Base-by-base conservation (phyloP, 2,797 vertebrate species). In the Lutjanus argentimaculatus region DNA sequence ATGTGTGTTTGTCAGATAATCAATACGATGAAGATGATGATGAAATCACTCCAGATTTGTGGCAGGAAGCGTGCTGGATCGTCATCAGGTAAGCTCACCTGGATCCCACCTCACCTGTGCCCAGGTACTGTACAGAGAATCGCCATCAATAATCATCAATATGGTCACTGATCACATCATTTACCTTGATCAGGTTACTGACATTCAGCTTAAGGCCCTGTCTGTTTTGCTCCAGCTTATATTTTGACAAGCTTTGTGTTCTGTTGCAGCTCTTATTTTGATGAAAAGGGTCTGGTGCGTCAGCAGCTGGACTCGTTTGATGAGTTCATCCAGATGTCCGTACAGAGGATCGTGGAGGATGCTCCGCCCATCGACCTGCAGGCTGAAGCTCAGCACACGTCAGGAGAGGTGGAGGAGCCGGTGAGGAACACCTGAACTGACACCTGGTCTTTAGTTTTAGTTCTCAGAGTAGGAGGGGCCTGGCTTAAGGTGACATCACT, bases 291-390 rank as follows among this genome's bases (percentile, higher is more conserved):
- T 52, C 94, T 99, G 93, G 98, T 99, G 64, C 97, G 98, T 56
- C 98, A 99, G 80, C 98, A 99, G 89, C 80, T 99, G 94, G 98
- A 99, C 91, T 99, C 98, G 0, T 99, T 99, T 11, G 98, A 99
- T 90, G 98, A 99, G 88, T 99, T 99, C 89, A 99, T 99, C 92
- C 98, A 99, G 95, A 99, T 99, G 98, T 99, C 98, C 1, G 98
- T 99, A 66, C 98, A 99, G 94, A 97, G 98, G 93, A 99, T 99
- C 22, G 98, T 99, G 77, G 98, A 99, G 90, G 98, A 99, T 25
- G 98, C 98, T 0, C 98, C 98, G 0, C 98, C 98, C 61, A 99
- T 99, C 22, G 98, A 99, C 91, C 95, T 99, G 22, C 98, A 99
- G 89, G 98, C 98, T 30, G 98, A 99, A 93, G 98, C 98, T 43